Evolutionary conservation across 2,888 invertebrate species (phyloP).

Genomic region (Acanthopleura granulata): DNA sequence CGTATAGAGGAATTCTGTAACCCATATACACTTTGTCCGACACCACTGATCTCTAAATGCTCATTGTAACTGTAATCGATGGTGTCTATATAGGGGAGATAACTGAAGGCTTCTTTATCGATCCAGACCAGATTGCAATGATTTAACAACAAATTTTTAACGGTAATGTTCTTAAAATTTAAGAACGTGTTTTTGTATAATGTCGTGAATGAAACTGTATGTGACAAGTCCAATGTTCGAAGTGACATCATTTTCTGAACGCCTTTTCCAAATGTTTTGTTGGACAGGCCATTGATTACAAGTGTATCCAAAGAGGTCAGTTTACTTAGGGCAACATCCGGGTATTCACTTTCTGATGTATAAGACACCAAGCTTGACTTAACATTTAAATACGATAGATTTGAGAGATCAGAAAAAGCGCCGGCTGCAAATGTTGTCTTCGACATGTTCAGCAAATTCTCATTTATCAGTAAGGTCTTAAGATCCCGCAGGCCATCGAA

Average conservation of each 20-base stretch:
- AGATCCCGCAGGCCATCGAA: not conserved
- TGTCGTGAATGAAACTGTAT: not conserved
- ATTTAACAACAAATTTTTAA: not conserved
- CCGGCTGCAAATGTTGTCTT: not conserved
- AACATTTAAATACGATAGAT: not conserved
- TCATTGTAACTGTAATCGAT: not conserved
- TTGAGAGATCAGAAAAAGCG: not conserved
- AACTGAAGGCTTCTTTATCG: not conserved
- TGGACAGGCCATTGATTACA: not conserved
- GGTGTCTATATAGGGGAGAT: slow-evolving; percentile 1
- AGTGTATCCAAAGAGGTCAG: not conserved
- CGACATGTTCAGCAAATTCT: not conserved
- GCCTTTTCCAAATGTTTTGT: not conserved
- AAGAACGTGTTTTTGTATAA: not conserved
- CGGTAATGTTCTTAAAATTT: not conserved
- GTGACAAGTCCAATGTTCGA: not conserved
- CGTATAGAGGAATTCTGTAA: not conserved
- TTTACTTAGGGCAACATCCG: not conserved
- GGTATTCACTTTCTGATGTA: not conserved
- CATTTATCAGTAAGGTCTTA: not conserved
- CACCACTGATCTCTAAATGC: not conserved
- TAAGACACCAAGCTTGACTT: not conserved
- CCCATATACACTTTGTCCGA: not conserved
- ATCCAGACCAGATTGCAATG: not conserved
- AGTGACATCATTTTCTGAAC: not conserved